These are phyloP conservation scores for Lepidocyrtinus sp. DNA, from an alignment of 2,888 invertebrate species.

Conservation along the genomic window DNA sequence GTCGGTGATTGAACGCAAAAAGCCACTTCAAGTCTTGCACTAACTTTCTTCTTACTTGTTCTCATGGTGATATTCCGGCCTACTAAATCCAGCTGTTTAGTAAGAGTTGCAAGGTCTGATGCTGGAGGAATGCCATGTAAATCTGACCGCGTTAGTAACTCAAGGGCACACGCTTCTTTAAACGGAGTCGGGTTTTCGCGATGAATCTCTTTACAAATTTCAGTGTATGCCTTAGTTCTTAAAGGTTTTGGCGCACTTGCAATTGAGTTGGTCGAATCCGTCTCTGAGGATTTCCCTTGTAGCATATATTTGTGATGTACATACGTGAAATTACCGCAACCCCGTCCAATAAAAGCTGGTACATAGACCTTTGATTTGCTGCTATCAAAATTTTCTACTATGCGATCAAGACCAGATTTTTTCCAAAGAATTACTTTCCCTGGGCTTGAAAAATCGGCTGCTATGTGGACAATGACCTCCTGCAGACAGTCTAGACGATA, in stretches of 20 bases:
- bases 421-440: not conserved
- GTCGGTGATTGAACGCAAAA: not conserved
- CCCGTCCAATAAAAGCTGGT: not conserved
- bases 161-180: not conserved
- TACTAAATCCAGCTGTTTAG: not conserved
- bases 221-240: not conserved
- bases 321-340: not conserved
- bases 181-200: not conserved
- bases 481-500: not conserved
- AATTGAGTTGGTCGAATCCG: not conserved
- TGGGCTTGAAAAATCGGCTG: not conserved
- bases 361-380: not conserved
- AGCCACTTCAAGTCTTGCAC: not conserved
- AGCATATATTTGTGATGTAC: too few species aligned
- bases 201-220: not conserved
- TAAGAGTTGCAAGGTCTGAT: not conserved
- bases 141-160: not conserved
- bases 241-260: not conserved
- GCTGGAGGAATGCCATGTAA: not conserved
- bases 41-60: not conserved
- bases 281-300: too few species aligned
- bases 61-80: not conserved
- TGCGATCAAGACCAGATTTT: not conserved
- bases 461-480: not conserved
- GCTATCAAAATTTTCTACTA: not conserved